phyloP scores from a whole-genome alignment of 2,797 vertebrate species.

The Gallinago stenura region DNA sequence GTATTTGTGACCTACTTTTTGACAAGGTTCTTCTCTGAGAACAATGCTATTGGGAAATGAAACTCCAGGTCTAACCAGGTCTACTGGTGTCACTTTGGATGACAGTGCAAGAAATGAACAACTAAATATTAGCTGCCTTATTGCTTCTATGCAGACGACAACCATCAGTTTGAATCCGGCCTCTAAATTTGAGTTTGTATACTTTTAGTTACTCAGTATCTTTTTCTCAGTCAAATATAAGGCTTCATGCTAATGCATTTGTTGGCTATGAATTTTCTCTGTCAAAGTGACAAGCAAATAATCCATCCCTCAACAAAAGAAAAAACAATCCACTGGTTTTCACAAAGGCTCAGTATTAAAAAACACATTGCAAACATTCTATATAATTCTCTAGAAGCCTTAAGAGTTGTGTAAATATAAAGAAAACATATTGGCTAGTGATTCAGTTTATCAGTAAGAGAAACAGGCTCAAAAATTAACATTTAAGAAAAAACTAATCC shows the following conservation, averaged over 20 bases:
- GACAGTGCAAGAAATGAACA: background rate
- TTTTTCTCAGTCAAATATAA: background rate
- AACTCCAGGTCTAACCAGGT: background rate
- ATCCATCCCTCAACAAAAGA: background rate
- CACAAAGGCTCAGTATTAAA: background rate
- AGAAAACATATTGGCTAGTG: background rate
- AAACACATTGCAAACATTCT: background rate
- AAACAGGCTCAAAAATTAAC: background rate
- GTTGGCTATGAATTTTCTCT: background rate
- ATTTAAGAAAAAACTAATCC: background rate
- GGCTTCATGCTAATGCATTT: background rate
- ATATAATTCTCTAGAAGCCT: background rate
- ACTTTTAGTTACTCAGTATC: background rate
- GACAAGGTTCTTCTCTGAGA: background rate
- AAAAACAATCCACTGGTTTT: background rate
- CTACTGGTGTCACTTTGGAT: background rate
- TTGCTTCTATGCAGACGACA: background rate
- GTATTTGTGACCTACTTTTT: background rate
- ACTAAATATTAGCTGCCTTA: background rate
- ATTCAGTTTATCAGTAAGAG: background rate
- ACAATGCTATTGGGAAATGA: background rate
- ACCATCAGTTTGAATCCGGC: fast-evolving
- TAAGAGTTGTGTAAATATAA: background rate
- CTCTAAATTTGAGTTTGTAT: background rate
- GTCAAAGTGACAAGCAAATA: background rate